These are phyloP conservation scores for Tribolium castaneum DNA, from an alignment of 1,140 invertebrate species.

Conservation along the genomic window DNA sequence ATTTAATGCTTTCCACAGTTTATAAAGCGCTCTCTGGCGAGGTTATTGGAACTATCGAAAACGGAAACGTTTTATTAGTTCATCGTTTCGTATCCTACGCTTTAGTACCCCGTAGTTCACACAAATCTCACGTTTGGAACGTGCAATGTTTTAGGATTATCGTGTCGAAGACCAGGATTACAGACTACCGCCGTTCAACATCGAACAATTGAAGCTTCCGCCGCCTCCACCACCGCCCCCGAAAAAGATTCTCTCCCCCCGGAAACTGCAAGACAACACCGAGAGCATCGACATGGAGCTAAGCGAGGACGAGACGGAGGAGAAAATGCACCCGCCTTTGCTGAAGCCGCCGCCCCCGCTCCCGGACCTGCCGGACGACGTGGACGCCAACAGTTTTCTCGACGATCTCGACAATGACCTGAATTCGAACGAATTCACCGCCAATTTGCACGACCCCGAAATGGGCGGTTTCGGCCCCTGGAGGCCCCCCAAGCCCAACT, in stretches of 20 bases:
- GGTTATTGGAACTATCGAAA: too few species aligned
- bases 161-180: conserved; percentile 58
- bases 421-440: conserved; percentile 41
- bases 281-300: conserved; percentile 79
- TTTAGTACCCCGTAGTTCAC: too few species aligned
- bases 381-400: conserved; percentile 54
- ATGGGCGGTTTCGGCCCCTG: too few species aligned
- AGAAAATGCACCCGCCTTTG: background rate
- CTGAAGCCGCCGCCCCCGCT: conserved; percentile 60
- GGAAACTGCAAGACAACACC: conserved; percentile 69
- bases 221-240: conserved; percentile 60
- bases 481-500: background rate
- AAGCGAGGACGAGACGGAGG: conserved; percentile 73
- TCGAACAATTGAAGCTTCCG: conserved; percentile 56
- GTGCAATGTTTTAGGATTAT: conserved; percentile 46
- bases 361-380: conserved; percentile 57
- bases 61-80: too few species aligned
- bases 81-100: too few species aligned
- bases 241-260: conserved; percentile 64
- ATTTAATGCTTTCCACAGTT: too few species aligned
- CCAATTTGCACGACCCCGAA: conserved; percentile 23
- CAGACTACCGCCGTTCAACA: conserved; percentile 52
- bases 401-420: conserved; percentile 53
- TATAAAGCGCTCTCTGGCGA: too few species aligned
- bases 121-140: background rate